Conservation (phyloP, 1,140 invertebrate genomes). For the Acromyrmex charruanus region DNA sequence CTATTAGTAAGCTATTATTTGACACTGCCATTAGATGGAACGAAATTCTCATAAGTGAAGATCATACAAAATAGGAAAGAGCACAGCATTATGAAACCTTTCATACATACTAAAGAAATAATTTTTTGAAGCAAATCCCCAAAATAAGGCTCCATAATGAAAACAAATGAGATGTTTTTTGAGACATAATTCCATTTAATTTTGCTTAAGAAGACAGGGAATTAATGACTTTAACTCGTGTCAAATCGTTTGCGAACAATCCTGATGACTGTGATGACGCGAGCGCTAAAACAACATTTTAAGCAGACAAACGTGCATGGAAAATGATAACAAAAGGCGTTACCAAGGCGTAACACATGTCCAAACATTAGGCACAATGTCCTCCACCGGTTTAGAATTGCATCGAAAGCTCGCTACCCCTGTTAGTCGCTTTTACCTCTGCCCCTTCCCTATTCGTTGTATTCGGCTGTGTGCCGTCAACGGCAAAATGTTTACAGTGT, state of each 20-base stretch:
- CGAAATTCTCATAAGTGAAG: too few relatives aligned
- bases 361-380: conserved; percentile 86
- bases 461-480: conserved; percentile 63
- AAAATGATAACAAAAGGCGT: conserved; percentile 86
- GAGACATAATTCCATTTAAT: neutral
- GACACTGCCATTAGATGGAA: too few relatives aligned
- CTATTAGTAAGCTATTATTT: too few relatives aligned
- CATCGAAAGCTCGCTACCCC: conserved; percentile 64
- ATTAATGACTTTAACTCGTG: conserved; percentile 66
- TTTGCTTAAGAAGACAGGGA: neutral
- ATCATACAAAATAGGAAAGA: too few relatives aligned
- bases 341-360: conserved; percentile 87
- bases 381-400: conserved; percentile 81
- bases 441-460: conserved; percentile 2
- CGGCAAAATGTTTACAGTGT: conserved; percentile 85
- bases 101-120: too few relatives aligned
- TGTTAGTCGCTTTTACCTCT: conserved; percentile 4
- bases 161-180: conserved; percentile 20
- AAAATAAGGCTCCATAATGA: neutral
- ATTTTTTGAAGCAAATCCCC: too few relatives aligned
- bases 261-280: conserved; percentile 62
- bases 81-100: too few relatives aligned
- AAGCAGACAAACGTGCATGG: conserved; percentile 84
- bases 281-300: conserved; percentile 83
- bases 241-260: conserved; percentile 57